Percentiles rank a stretch among this genome's conserved stretches.
phyloP scores from a whole-genome alignment of 2,888 invertebrate genomes.

The Hypolimnas misippus region DNA sequence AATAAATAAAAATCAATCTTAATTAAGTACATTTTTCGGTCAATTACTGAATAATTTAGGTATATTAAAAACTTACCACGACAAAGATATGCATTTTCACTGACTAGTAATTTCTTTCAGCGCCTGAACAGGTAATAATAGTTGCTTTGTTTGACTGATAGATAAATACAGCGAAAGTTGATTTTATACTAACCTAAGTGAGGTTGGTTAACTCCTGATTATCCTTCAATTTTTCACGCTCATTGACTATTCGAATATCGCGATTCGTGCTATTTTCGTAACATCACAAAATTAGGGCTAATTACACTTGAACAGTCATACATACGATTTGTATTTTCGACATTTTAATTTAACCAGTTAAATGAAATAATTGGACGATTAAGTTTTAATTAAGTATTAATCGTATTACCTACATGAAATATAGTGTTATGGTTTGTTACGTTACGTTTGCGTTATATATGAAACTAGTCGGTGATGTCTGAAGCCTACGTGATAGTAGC shows the following conservation, averaged over 20 bases:
- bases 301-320: constrained; percentile 20
- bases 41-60: no score
- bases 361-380: background rate
- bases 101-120: constrained; percentile 32
- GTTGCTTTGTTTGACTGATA: constrained; percentile 35
- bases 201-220: constrained; percentile 62
- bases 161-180: constrained; percentile 39
- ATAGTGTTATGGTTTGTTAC: background rate
- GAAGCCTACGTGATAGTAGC: no score
- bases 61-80: constrained; percentile 68
- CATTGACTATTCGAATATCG: constrained; percentile 66
- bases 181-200: constrained; percentile 62
- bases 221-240: constrained; percentile 72
- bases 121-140: constrained; percentile 30
- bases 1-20: background rate
- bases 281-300: constrained; percentile 42
- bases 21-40: background rate
- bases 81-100: constrained; percentile 66
- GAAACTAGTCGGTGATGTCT: no score
- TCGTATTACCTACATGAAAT: background rate
- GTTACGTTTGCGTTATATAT: background rate
- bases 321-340: background rate
- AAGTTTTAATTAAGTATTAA: background rate
- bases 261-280: constrained; percentile 60
- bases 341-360: background rate